Evolutionary conservation across 23 tunicate species (phyloP), one percentile per base, ranked within the genome.

Genomic region (Styela plicata): DNA sequence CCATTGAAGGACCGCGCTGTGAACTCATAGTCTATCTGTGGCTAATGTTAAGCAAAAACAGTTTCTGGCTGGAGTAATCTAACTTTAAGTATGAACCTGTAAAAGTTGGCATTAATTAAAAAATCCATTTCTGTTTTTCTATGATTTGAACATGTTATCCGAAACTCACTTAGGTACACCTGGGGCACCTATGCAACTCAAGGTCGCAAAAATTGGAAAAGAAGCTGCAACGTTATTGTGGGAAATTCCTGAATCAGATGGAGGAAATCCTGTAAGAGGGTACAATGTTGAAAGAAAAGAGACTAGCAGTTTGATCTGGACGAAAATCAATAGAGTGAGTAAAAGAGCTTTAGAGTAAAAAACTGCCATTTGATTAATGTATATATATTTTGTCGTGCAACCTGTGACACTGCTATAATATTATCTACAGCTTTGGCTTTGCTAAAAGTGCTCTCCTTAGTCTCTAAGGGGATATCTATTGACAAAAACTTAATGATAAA

Each of bases 201-300:
- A 74, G 33, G 82, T 88, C 22, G 73, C 88, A 20, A 88, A 82
- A 67, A 75, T 93, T 24, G 86, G 80, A 17, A 84, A 86, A 75
- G 99, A 95, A n/a, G 69, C 90, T 7, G 92, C 79, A 28, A 74
- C 88, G 24, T 44, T 95, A 21, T 73, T 64, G 19, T 95, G 99
- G 99, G 68, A 82, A 10, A 86, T 79, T 35, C 93, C 99, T 0
- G 65, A 74, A 2, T 74, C 87, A 32, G 99, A 95, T 70, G 99
- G 96, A 18, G 95, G 99, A 32, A 80, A 85, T 63, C 81, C 96
- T 1, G 91, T 95, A 5, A 74, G 89, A 5, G 99, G 99, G 21
- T 95, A 95, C 80, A 84, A 89, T 52, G 84, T 86, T 27, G 99
- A 95, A 74, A 73, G 82, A 63, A 95, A 95, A 74, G 99, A 95